Evolutionary conservation across 2,888 invertebrate genomes (phyloP), one percentile per base, ranked within the genome.

Genomic region (Lomographa bimaculata): DNA sequence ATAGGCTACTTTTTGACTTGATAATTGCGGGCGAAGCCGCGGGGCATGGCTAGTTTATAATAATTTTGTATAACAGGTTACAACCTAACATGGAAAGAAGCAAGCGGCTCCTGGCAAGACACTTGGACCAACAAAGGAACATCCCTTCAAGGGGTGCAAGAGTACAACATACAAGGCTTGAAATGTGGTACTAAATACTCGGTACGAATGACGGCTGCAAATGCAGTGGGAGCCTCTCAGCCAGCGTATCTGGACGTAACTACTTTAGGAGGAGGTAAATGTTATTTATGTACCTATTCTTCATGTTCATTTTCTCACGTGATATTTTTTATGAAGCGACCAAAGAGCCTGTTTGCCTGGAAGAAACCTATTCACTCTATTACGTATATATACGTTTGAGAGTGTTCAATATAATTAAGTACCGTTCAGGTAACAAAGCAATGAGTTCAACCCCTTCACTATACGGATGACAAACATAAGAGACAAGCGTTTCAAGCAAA

Each of bases 101-200:
- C 85, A 0, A 83, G 77, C 10, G 89, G 84, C 0, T 73, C 77
- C 0, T 89, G 78, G 83, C 92, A 69, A 77, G 93, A 76, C 81
- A 91, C 93, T 62, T 91, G 81, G 91, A 90, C 65, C 56, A 92
- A 91, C 51, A 93, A 93, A 8, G 93, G 92, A 0, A 92, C 92
- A 0, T 52, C 91, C 67, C 46, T 76, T 44, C 79, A 85, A 71
- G 91, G 93, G 75, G 53, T 53, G 0, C 74, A 62, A 89, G 94
- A 79, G 87, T 91, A 94, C 91, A 57, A 90, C 0, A 46, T 96
- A 6, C 92, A 92, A 34, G 93, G 93, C 1, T 82, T 97, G 14
- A 93, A 93, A 60, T 97, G 97, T 74, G 97, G 97, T 7, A 95
- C 95, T 3, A 91, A 92, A 43, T 97, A 97, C 64, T 92, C 94